Evolutionary conservation across 2,797 vertebrate species (phyloP), one percentile per base, ranked within the genome.

Genomic region (Sebastes diaconus): DNA sequence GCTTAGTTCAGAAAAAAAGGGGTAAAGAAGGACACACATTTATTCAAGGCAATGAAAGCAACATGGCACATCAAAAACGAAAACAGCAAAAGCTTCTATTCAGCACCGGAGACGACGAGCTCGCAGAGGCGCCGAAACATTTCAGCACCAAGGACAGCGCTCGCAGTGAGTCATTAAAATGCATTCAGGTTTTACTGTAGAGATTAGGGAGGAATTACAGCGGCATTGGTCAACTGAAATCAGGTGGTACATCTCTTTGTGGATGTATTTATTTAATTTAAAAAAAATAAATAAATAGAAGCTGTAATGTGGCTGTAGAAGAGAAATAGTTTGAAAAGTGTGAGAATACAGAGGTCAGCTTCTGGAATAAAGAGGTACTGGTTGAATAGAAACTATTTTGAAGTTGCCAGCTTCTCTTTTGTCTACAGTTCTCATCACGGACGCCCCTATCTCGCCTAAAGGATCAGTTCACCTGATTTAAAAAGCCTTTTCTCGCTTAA

Each of bases 141-240:
- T 85, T 89, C 79, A 75, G 82, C 83, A 85, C 79, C 73, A 68
- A 69, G 79, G 84, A 88, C 89, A 76, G 73, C 5, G 16, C 36
- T 16, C 39, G 13, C 63, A 46, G 2, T 6, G 18, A 29, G 12
- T 39, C 55, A 36, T 76, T 70, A 67, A 73, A 84, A 57, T 4
- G 12, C 8, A 22, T 57, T 66, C 30, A 1, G 42, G 42, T 68
- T 63, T 46, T 5, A 27, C 27, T 11, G 8, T 11, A 5, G 54
- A 52, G 14, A 24, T 20, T 30, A 7, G 30, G 4, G 54, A 27
- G 66, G 8, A 64, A 59, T 34, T 52, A 24, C 32, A 63, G 4
- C 39, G 36, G 50, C 9, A 6, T 2, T 12, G 57, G 29, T 36
- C 63, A 29, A 13, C 3, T 30, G 16, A 69, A 67, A 54, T 39